Evolutionary conservation across 2,888 invertebrate genomes (phyloP), one percentile per base, ranked within the genome.

Genomic region (Theodoxus fluviatilis): DNA sequence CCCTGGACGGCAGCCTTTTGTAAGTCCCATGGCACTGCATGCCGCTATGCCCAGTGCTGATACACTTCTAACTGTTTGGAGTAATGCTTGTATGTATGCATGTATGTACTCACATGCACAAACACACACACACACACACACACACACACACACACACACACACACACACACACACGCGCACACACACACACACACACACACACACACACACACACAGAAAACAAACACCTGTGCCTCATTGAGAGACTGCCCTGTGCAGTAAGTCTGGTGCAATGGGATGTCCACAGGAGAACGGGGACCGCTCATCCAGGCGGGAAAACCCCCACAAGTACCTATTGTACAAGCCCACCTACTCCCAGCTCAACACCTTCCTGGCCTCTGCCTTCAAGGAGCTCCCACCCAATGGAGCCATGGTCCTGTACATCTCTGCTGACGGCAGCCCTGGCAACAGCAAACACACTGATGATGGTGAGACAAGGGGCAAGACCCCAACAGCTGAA

Each of bases 301-400:
- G 87, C 89, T 80, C 75, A 64, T 64, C 35, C 61, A 91, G 92
- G 86, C 89, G 94, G 83, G 94, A 94, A 88, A 98, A 97, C 89
- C 97, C 97, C 55, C 97, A 97, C 90, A 98, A 98, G 89, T 96
- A 96, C 89, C 90, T 98, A 80, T 90, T 98, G 80, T 98, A 95
- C 89, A 96, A 95, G 88, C 98, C 98, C 71, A 94, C 95, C 67
- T 92, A 96, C 81, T 94, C 93, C 87, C 96, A 97, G 89, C 92
- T 97, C 71, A 91, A 96, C 87, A 94, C 96, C 75, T 97, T 96
- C 89, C 90, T 98, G 25, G 84, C 87, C 35, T 85, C 87, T 3
- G 85, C 95, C 74, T 95, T 95, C 89, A 95, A 95, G 86, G 97
- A 98, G 88, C 90, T 98, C 79, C 94, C 96, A 12, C 91, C 93